These are phyloP conservation scores for Netelia virgata DNA, from an alignment of 2,888 invertebrate species.

Conservation along the genomic window DNA sequence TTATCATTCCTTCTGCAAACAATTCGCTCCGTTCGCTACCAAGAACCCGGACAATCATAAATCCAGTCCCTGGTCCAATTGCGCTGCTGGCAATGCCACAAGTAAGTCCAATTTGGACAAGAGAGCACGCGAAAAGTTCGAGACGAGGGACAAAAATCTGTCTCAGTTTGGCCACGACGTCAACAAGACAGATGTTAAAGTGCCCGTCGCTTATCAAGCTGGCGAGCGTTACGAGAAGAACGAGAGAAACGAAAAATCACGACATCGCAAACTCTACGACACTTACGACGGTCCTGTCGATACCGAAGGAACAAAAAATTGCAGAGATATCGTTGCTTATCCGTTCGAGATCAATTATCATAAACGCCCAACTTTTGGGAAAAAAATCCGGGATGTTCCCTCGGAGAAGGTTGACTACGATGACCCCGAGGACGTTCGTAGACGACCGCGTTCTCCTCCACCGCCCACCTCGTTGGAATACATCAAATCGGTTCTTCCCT, in stretches of 20 bases:
- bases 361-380: constrained; percentile 53
- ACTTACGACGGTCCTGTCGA: constrained; percentile 27
- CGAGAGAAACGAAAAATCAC: constrained; percentile 42
- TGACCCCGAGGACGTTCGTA: constrained; percentile 36
- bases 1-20: constrained; percentile 79
- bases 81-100: not conserved
- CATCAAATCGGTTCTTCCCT: constrained; percentile 48
- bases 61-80: constrained; percentile 52
- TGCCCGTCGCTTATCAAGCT: constrained; percentile 41
- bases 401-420: constrained; percentile 59
- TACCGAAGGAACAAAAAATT: constrained; percentile 14
- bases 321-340: constrained; percentile 59
- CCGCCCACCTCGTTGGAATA: constrained; percentile 36
- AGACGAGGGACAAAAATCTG: not conserved
- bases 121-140: constrained; percentile 26
- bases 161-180: constrained; percentile 9
- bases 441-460: not conserved
- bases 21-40: constrained; percentile 71
- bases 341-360: constrained; percentile 63
- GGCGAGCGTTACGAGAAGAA: constrained; percentile 12
- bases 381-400: constrained; percentile 46
- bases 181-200: constrained; percentile 30
- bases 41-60: constrained; percentile 65
- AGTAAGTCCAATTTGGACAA: constrained; percentile 5
- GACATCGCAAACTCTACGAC: constrained; percentile 55